These are phyloP conservation scores for Colossoma macropomum DNA, from an alignment of 2,113 vertebrate species.

Conservation along the genomic window DNA sequence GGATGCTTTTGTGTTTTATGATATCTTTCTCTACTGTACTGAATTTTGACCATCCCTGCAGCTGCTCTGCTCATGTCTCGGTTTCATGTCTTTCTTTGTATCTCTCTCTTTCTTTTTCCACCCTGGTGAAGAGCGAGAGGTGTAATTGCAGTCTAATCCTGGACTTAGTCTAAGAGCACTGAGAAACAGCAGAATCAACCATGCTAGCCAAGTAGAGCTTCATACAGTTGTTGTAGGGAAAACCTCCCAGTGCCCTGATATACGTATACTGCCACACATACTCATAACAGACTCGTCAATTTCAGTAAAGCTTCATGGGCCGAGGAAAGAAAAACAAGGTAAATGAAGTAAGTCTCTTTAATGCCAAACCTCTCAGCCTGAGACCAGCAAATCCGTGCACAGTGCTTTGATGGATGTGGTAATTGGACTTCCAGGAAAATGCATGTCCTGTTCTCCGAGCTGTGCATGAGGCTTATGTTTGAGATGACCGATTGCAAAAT, in stretches of 20 bases:
- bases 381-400: background rate
- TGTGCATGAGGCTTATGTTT: background rate
- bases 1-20: too few species aligned
- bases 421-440: background rate
- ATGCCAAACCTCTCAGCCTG: background rate
- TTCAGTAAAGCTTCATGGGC: background rate
- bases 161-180: too few species aligned
- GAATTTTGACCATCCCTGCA: background rate
- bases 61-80: background rate
- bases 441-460: background rate
- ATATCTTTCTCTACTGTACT: background rate
- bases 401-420: background rate
- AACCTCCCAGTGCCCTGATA: background rate
- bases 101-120: background rate
- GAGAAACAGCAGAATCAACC: too few species aligned
- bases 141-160: background rate
- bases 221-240: background rate
- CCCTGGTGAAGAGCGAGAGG: background rate
- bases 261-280: background rate
- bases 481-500: background rate
- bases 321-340: background rate
- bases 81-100: background rate
- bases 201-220: background rate
- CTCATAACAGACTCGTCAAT: background rate
- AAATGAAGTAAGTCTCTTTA: background rate